These are phyloP conservation scores for Balearica regulorum DNA, from an alignment of 2,797 vertebrate species.

Conservation along the genomic window DNA sequence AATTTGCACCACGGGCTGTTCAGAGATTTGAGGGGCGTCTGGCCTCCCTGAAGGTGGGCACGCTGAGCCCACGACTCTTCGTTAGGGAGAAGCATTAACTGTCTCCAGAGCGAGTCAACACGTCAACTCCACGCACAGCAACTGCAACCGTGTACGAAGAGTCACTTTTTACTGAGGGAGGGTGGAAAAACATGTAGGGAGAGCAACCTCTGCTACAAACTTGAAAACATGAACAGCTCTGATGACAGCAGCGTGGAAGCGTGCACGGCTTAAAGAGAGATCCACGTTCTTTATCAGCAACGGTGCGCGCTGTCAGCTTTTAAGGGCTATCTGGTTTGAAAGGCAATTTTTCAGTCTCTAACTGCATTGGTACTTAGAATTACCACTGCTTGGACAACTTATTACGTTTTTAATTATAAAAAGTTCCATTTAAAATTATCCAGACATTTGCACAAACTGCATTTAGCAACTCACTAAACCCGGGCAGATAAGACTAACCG, in stretches of 20 bases:
- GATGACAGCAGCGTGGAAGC: not conserved
- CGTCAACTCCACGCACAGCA: not conserved
- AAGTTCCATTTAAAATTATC: not conserved
- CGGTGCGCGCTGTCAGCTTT: not conserved
- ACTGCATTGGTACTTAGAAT: not conserved
- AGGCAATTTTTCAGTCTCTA: not conserved
- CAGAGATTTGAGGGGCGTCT: not conserved
- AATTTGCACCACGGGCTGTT: not conserved
- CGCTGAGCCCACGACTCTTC: accelerated
- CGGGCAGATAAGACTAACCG: not conserved
- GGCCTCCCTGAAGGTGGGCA: not conserved
- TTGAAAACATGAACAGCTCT: not conserved
- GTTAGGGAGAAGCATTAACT: accelerated
- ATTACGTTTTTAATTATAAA: not conserved
- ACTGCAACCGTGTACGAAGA: accelerated
- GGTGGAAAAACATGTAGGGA: not conserved
- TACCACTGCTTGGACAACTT: not conserved
- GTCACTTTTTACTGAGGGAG: not conserved
- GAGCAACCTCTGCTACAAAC: not conserved
- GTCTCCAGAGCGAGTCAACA: not conserved
- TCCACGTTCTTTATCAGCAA: not conserved
- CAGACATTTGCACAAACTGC: not conserved
- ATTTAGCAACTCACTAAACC: not conserved
- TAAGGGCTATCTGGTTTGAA: not conserved
- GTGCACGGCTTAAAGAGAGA: accelerated